A percentile compares a stretch with the other conserved stretches of the same genome.
Evolutionary conservation across 2,113 vertebrate genomes (phyloP).

Genomic region (Reinhardtius hippoglossoides): DNA sequence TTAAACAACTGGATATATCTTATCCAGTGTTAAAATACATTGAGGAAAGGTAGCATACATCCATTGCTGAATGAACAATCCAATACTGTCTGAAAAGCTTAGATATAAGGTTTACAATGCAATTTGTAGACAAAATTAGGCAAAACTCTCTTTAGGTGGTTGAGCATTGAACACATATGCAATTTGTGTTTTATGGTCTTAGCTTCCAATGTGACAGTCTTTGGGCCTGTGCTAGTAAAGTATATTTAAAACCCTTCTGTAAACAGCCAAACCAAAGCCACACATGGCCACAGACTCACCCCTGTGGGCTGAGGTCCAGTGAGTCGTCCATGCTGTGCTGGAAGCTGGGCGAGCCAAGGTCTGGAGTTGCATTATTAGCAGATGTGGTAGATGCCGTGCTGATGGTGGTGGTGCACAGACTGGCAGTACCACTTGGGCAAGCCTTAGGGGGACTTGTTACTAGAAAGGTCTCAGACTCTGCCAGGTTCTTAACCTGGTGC

Average conservation of each 20-base stretch:
- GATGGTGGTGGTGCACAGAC: conserved; percentile 90
- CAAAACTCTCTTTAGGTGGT: neutral
- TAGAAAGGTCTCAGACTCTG: conserved; percentile 93
- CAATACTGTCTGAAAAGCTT: too few species aligned
- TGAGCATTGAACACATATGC: neutral
- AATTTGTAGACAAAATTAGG: neutral
- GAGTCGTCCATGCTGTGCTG: conserved; percentile 98
- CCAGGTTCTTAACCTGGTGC: conserved; percentile 98
- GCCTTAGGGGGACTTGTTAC: conserved; percentile 94
- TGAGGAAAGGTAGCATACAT: neutral
- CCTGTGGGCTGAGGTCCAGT: conserved; percentile 97
- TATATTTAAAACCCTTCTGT: neutral
- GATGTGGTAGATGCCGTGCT: conserved; percentile 91
- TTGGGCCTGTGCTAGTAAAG: neutral
- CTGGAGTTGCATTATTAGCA: conserved; percentile 87
- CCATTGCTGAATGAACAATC: neutral
- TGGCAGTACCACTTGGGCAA: conserved; percentile 92
- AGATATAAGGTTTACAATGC: neutral
- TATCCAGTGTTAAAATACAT: neutral
- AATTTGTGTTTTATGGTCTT: conserved; percentile 5
- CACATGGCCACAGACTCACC: conserved; percentile 81
- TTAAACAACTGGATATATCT: neutral
- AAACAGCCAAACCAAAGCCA: conserved; percentile 23
- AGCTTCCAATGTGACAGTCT: conserved; percentile 6
- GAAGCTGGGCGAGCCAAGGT: conserved; percentile 95